Evolutionary conservation across 2,797 vertebrate genomes (phyloP), one percentile per base, ranked within the genome.

Genomic region (Amniataba percoides): DNA sequence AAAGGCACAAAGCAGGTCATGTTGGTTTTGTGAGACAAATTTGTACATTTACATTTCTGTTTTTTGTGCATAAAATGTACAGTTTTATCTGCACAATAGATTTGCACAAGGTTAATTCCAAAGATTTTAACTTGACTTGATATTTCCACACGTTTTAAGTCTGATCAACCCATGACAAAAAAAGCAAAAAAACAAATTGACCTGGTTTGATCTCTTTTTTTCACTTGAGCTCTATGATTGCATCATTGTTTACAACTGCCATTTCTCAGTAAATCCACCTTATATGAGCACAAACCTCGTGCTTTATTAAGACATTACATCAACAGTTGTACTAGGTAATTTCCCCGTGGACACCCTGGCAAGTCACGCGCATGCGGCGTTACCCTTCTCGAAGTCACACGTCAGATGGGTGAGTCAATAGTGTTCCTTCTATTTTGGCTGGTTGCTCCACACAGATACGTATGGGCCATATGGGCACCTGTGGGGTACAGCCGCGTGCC

Each of bases 391-490:
- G 4, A 65, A 81, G 52, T 65, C 71, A 67, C 69, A 23, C 18
- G 48, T 88, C 45, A 55, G 63, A 69, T 31, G 63, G 82, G 84
- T 87, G 86, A 89, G 60, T 85, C 84, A 85, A 80, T 78, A 27
- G 48, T 74, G 83, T 83, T 76, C 75, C 55, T 77, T 58, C 53
- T 70, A 14, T 72, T 87, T 85, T 87, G 75, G 81, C 73, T 18
- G 72, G 55, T 67, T 16, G 31, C 73, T 75, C 48, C 56, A 74
- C 69, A 52, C 69, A 66, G 49, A 87, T 67, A 66, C 78, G 77
- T 87, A 82, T 79, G 77, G 87, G 55, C 89, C 86, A 87, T 90
- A 87, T 87, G 90, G 87, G 45, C 57, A 88, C 87, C 85, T 81
- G 85, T 85, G 76, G 71, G 78, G 49, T 65, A 36, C 3, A 56